Percentiles rank a stretch among this genome's conserved stretches.
phyloP scores from a whole-genome alignment of 2,888 invertebrate species.

The Phoenoteleia sp. region DNA sequence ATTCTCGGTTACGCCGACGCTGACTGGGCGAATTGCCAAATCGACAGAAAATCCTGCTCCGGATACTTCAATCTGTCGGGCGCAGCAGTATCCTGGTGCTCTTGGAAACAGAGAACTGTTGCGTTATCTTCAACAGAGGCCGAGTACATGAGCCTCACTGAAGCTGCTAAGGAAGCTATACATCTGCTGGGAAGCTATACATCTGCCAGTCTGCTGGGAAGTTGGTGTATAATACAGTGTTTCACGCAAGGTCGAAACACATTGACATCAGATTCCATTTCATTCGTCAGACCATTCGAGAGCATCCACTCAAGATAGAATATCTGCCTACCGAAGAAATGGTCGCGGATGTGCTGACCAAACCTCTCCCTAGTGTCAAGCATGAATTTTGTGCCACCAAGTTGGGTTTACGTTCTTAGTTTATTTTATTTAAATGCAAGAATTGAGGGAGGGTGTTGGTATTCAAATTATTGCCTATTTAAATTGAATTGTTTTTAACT shows the following conservation, averaged over 20 bases:
- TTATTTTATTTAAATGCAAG: no score
- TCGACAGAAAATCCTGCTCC: conserved; percentile 16
- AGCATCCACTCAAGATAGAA: not conserved
- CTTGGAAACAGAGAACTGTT: conserved; percentile 21
- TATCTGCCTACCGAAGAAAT: not conserved
- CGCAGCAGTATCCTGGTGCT: not conserved
- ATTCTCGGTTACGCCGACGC: conserved; percentile 8
- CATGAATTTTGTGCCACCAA: not conserved
- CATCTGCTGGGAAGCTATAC: conserved; percentile 22
- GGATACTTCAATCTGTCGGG: conserved; percentile 11
- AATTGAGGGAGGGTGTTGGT: no score
- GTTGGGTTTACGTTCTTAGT: no score
- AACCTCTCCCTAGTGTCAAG: not conserved
- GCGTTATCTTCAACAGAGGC: not conserved
- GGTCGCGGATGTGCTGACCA: not conserved
- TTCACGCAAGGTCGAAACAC: conserved; percentile 10
- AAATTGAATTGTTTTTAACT: no score
- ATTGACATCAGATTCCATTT: conserved; percentile 13
- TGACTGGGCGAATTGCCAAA: conserved; percentile 8
- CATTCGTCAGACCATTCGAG: not conserved
- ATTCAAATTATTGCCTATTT: no score
- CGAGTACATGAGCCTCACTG: conserved; percentile 50
- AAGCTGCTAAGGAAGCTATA: conserved; percentile 51
- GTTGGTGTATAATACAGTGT: not conserved
- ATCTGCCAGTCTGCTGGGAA: not conserved